Base-by-base conservation (phyloP, 2,888 invertebrate species). In the Gastracanthus pulcherrimus region DNA sequence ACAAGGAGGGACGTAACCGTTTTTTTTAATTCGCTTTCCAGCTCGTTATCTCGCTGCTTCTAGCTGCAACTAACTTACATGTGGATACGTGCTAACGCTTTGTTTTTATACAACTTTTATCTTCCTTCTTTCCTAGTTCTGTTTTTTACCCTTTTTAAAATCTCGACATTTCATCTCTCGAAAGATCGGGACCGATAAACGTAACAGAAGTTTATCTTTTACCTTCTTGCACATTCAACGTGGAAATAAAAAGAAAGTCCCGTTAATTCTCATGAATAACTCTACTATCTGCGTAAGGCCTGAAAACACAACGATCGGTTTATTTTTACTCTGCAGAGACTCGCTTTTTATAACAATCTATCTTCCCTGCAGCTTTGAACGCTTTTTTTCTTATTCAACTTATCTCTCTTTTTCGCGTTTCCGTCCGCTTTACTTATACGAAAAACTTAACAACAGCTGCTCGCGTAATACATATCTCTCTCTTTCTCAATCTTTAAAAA, bases 1-100 rank as follows among this genome's bases (percentile, higher is more conserved):
- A 89, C 87, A 88, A 87, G 86, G 87, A 87, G 84, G 85, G 86
- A 87, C 83, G 83, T 86, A 83, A 83, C 74, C 76, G 55, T 82
- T 82, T 69, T 83, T 45, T 77, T 58, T 69, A 78, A 76, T 67
- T 82, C 81, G 82, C 71, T 79, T 82, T 83, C 80, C 80, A 70
- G 74, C 80, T 83, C 66, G 55, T 74, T 72, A 80, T 82, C 79
- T 80, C 45, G 38, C 69, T 41, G 58, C 34, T 64, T 80, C 70
- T 84, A 84, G 79, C 82, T 85, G 82, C 76, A 84, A 82, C 78
- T 82, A 81, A 84, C 72, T 80, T 71, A 70, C 36, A 19, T 31
- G 55, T 62, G 58, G 45, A 76, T 71, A 71, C 19, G 69, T 36
- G 62, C 69, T 78, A 82, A 75, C 66, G 60, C 11, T 64, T 62